Percentiles rank a stretch among this genome's conserved stretches.
phyloP scores from a whole-genome alignment of 2,797 vertebrate genomes.

The Pseudocheirus occidentalis region DNA sequence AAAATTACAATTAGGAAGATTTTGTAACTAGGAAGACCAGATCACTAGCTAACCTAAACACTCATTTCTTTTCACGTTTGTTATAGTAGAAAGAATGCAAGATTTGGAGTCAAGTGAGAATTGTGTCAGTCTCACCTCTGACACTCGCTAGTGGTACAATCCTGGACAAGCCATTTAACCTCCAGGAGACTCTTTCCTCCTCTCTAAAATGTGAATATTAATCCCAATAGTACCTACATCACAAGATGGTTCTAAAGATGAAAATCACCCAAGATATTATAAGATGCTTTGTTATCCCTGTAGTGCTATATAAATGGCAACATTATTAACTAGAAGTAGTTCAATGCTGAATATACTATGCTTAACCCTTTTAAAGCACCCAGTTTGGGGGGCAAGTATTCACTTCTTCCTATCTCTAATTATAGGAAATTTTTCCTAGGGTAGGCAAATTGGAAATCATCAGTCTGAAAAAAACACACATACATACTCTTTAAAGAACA shows the following conservation, averaged over 20 bases:
- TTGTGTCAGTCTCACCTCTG: neutral
- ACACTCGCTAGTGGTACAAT: neutral
- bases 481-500: neutral
- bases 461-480: neutral
- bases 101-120: neutral
- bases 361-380: neutral
- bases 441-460: neutral
- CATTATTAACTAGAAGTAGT: neutral
- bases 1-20: neutral
- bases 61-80: neutral
- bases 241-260: neutral
- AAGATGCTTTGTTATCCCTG: neutral
- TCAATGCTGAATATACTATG: neutral
- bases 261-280: neutral
- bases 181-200: neutral
- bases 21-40: neutral
- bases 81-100: neutral
- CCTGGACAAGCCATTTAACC: neutral
- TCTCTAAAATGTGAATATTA: neutral
- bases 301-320: neutral
- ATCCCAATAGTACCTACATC: neutral
- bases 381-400: neutral
- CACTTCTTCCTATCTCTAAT: neutral
- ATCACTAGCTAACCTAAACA: neutral
- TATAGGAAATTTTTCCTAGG: neutral